These are phyloP conservation scores for Drosophila planitibia DNA, from an alignment of 2,888 invertebrate species.

Conservation along the genomic window DNA sequence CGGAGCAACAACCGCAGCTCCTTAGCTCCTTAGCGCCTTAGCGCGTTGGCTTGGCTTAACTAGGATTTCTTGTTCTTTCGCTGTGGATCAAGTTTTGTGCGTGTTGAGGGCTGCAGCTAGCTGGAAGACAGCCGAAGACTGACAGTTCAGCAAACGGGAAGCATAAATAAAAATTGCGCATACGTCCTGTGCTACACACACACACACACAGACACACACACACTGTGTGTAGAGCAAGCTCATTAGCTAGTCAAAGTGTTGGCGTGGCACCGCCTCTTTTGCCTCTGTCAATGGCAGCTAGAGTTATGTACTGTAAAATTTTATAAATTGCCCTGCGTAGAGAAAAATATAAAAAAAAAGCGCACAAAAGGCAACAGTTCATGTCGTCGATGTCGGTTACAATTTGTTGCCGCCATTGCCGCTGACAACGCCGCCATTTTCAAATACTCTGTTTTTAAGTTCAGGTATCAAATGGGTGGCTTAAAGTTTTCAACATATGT, in stretches of 20 bases:
- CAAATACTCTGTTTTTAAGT: neutral
- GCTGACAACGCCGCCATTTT: conserved; percentile 38
- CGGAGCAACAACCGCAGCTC: neutral
- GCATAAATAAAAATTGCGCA: conserved; percentile 68
- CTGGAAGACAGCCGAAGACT: conserved; percentile 35
- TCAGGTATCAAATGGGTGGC: neutral
- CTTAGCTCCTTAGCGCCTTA: conserved; percentile 7
- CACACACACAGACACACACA: neutral
- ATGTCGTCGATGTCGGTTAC: conserved; percentile 50
- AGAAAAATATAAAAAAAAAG: conserved; percentile 14
- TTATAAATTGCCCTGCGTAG: conserved; percentile 56
- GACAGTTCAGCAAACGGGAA: conserved; percentile 58
- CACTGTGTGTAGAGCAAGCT: conserved; percentile 23
- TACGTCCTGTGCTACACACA: conserved; percentile 60
- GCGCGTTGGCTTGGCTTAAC: conserved; percentile 6
- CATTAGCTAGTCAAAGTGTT: conserved; percentile 52
- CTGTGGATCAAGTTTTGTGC: conserved; percentile 28
- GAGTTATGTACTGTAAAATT: conserved; percentile 64
- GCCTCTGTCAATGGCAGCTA: conserved; percentile 14
- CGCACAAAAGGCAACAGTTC: conserved; percentile 25
- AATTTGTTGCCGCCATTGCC: conserved; percentile 41
- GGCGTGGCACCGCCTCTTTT: conserved; percentile 16
- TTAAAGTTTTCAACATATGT: neutral
- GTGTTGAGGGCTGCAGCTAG: conserved; percentile 38
- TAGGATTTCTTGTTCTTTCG: conserved; percentile 7